phyloP scores from a whole-genome alignment of 2,113 vertebrate genomes.

The Astur gentilis region DNA sequence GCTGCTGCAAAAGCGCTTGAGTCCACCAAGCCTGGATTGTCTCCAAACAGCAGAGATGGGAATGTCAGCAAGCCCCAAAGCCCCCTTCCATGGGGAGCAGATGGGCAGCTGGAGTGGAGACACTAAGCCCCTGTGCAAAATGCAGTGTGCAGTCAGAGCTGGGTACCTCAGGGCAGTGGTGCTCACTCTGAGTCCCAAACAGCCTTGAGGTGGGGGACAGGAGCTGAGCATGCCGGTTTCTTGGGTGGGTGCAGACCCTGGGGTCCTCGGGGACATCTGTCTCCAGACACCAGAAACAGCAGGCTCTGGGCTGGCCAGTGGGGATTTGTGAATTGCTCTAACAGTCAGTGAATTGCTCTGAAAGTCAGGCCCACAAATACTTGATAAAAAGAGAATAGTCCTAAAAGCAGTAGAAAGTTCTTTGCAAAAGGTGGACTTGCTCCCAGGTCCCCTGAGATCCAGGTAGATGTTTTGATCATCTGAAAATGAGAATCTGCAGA shows the following conservation, averaged over 20 bases:
- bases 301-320: too few species aligned
- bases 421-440: not conserved
- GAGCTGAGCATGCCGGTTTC: not conserved
- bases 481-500: not conserved
- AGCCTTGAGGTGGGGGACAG: not conserved
- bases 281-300: not conserved
- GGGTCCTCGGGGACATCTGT: not conserved
- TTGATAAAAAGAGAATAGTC: not conserved
- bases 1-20: rapidly evolving
- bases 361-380: not conserved
- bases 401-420: not conserved
- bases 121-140: not conserved
- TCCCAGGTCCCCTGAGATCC: not conserved
- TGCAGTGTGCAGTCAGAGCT: rapidly evolving
- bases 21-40: not conserved
- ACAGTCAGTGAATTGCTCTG: not conserved
- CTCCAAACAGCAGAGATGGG: not conserved
- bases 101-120: not conserved
- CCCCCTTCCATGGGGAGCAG: rapidly evolving
- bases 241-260: not conserved
- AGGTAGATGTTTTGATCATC: not conserved
- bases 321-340: not conserved
- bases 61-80: not conserved
- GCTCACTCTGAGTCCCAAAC: not conserved
- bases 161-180: rapidly evolving